phyloP scores from a whole-genome alignment of 2,797 vertebrate genomes.

The Sebastes itinus region DNA sequence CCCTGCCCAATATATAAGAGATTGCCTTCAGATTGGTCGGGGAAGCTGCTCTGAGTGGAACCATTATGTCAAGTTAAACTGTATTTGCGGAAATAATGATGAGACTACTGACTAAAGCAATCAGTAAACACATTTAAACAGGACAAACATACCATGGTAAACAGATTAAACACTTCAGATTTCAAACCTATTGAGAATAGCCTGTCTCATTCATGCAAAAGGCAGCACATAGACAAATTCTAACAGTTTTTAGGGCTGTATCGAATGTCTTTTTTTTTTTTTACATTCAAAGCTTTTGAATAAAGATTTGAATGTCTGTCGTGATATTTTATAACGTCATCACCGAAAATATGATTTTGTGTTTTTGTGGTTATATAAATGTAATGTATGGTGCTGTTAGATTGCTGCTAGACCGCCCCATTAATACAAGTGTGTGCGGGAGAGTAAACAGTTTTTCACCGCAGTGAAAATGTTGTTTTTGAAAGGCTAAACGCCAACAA shows the following conservation, averaged over 20 bases:
- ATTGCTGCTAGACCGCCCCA: no score
- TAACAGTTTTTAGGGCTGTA: neutral
- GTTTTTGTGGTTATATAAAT: no score
- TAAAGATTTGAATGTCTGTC: no score
- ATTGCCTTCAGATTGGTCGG: neutral
- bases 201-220: neutral
- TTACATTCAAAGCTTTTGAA: no score
- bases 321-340: no score
- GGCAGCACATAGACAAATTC: neutral
- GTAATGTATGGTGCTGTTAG: no score
- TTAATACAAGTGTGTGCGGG: no score
- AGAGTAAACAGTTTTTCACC: no score
- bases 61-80: neutral
- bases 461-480: no score
- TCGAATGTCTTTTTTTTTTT: no score
- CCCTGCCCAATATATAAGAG: neutral
- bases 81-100: neutral
- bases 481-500: no score
- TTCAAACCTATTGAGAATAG: neutral
- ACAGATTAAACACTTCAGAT: neutral
- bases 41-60: neutral
- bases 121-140: neutral
- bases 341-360: no score
- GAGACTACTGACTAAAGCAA: neutral
- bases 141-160: neutral